Evolutionary conservation across 2,888 invertebrate species (phyloP).

Genomic region (Sylvicola cinctus): DNA sequence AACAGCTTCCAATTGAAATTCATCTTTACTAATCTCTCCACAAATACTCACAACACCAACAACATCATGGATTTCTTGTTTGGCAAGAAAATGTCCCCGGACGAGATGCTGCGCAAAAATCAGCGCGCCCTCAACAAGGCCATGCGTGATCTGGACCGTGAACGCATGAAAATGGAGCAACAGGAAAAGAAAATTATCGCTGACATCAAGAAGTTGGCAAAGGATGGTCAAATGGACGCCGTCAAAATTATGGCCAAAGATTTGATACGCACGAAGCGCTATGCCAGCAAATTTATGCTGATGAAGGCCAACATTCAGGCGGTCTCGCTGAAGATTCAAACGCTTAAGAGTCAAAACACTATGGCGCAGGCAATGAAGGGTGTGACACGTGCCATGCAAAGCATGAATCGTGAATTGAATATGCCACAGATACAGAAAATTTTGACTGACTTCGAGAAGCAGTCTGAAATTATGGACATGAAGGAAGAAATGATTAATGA

Average conservation of each 20-base stretch:
- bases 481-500: constrained; percentile 99
- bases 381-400: constrained; percentile 94
- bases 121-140: constrained; percentile 95
- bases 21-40: no score
- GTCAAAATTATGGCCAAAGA: constrained; percentile 99
- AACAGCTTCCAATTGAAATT: no score
- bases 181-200: constrained; percentile 97
- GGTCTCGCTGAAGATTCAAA: constrained; percentile 92
- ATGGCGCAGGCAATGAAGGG: constrained; percentile 99
- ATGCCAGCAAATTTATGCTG: constrained; percentile 95
- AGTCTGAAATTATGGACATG: constrained; percentile 99
- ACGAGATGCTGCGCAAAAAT: constrained; percentile 96
- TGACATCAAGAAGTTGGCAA: constrained; percentile 97
- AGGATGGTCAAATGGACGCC: constrained; percentile 98
- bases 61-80: constrained; percentile 78
- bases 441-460: constrained; percentile 93
- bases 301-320: constrained; percentile 99
- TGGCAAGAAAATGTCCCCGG: constrained; percentile 88
- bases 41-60: no score
- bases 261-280: constrained; percentile 83
- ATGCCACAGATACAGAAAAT: constrained; percentile 98
- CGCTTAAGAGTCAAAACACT: constrained; percentile 91
- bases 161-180: constrained; percentile 88
- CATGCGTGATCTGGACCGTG: constrained; percentile 91
- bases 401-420: constrained; percentile 93